Percentiles rank a stretch among this genome's conserved stretches.
Conservation (phyloP, 2,888 invertebrate species). For the Trissolcus japonicus region DNA sequence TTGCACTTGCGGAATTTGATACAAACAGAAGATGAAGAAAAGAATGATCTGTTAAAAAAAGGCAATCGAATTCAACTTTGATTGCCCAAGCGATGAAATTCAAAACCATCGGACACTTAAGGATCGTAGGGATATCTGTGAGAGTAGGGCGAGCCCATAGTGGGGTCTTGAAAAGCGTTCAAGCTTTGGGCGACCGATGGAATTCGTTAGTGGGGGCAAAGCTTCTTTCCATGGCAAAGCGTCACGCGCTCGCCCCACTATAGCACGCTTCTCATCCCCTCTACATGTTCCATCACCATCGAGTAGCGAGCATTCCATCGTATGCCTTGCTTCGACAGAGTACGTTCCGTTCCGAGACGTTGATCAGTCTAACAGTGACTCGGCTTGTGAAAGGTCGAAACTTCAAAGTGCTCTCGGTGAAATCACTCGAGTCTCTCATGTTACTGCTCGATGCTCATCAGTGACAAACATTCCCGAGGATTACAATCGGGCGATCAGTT, state of each 20-base stretch:
- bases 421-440: constrained; percentile 1
- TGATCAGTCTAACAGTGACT: constrained; percentile 73
- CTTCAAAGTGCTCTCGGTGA: constrained; percentile 11
- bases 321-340: constrained; percentile 71
- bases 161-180: constrained; percentile 63
- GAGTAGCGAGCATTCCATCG: constrained; percentile 69
- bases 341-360: constrained; percentile 66
- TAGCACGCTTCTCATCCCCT: constrained; percentile 56
- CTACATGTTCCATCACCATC: constrained; percentile 58
- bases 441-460: constrained; percentile 5
- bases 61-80: constrained; percentile 4
- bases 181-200: constrained; percentile 69
- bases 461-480: constrained; percentile 19
- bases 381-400: constrained; percentile 68
- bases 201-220: constrained; percentile 71
- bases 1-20: too few species aligned
- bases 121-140: constrained; percentile 47
- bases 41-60: neutral
- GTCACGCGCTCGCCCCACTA: constrained; percentile 73
- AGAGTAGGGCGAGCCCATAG: constrained; percentile 62
- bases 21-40: too few species aligned
- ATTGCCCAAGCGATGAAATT: constrained; percentile 28
- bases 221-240: constrained; percentile 67
- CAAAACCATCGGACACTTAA: constrained; percentile 34
- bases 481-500: constrained; percentile 9